A percentile compares a stretch with the other conserved stretches of the same genome.
These are phyloP conservation scores for Butorides virescens DNA, from an alignment of 2,113 vertebrate species.

Conservation along the genomic window DNA sequence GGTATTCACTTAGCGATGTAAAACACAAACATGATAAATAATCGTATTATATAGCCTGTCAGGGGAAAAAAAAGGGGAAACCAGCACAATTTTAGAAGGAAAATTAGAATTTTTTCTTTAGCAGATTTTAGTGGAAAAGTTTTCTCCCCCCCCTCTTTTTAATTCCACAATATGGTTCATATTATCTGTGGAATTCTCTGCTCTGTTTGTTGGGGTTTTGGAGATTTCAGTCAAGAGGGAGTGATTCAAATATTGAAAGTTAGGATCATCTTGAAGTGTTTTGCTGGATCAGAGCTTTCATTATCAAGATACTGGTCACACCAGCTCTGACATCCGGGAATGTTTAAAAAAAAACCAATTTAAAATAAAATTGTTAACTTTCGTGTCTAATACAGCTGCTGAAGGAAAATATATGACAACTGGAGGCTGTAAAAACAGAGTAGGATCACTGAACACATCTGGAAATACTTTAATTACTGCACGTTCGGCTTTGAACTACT, in stretches of 20 bases:
- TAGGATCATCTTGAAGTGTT: conserved; percentile 32
- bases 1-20: not conserved
- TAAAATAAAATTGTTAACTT: conserved; percentile 17
- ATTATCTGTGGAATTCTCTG: conserved; percentile 5
- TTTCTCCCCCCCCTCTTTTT: not conserved
- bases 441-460: conserved; percentile 43
- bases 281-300: conserved; percentile 33
- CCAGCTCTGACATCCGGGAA: not conserved
- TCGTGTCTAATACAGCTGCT: not conserved
- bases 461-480: conserved; percentile 57
- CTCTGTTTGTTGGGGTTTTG: not conserved
- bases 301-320: conserved; percentile 2
- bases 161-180: not conserved
- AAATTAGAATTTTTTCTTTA: not conserved
- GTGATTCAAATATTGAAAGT: not conserved
- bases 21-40: not conserved
- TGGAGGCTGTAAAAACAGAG: conserved; percentile 48
- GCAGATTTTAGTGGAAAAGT: not conserved
- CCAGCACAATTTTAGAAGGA: not conserved
- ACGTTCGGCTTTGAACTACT: conserved; percentile 23
- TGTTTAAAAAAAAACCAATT: not conserved
- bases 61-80: not conserved
- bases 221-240: not conserved
- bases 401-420: conserved; percentile 18
- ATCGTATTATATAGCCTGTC: not conserved